phyloP scores from a whole-genome alignment of 2,888 invertebrate genomes.

The Tenthredo scrophulariae region DNA sequence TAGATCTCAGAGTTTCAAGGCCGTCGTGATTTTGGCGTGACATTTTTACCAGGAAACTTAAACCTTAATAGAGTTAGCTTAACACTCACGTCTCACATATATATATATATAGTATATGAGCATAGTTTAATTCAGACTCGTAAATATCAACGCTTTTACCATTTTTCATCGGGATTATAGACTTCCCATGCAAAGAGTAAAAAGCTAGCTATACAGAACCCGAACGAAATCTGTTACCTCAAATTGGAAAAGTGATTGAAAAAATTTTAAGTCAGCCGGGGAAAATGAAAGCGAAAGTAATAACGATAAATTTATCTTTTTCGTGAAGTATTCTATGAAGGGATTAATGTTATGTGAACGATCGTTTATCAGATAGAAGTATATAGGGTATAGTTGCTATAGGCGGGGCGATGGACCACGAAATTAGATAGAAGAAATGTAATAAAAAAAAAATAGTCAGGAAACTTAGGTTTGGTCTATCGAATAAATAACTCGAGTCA shows the following conservation, averaged over 20 bases:
- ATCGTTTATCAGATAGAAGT: not conserved
- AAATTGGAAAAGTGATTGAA: not conserved
- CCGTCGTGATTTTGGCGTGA: not conserved
- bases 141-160: not conserved
- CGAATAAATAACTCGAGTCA: conserved; percentile 31
- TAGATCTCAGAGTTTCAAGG: conserved; percentile 42
- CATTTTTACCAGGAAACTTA: conserved; percentile 2
- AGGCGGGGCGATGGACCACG: conserved; percentile 23
- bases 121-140: not conserved
- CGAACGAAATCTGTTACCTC: not conserved
- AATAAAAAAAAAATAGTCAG: not conserved
- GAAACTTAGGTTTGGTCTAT: not conserved
- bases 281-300: not conserved
- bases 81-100: too few species aligned
- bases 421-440: conserved; percentile 2
- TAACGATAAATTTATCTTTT: not conserved
- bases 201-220: not conserved
- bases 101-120: not conserved
- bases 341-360: not conserved
- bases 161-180: not conserved
- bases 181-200: not conserved
- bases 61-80: not conserved
- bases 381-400: not conserved
- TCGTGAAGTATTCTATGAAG: not conserved
- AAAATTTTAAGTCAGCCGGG: not conserved